These are phyloP conservation scores for Perca fluviatilis DNA, from an alignment of 2,113 vertebrate species.

Conservation along the genomic window DNA sequence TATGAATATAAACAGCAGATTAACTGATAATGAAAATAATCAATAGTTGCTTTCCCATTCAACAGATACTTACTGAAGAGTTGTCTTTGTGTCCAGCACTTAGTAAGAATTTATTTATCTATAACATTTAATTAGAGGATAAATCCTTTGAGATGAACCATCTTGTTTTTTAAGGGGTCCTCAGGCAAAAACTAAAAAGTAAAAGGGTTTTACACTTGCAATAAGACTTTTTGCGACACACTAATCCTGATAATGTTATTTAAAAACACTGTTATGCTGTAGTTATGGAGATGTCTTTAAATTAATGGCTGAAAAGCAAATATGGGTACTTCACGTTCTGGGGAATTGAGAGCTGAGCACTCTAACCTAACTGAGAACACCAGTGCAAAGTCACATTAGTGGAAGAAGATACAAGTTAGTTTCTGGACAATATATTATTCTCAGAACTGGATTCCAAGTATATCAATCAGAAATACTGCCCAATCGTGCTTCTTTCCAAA, in stretches of 20 bases:
- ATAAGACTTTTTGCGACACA: neutral
- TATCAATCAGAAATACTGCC: neutral
- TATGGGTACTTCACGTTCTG: neutral
- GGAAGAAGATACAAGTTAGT: neutral
- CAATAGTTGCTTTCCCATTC: neutral
- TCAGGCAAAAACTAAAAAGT: too few relatives aligned
- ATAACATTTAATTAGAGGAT: too few relatives aligned
- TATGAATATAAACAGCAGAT: too few relatives aligned
- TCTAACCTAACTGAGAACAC: conserved; percentile 1
- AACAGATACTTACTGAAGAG: neutral
- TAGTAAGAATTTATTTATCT: neutral
- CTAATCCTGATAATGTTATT: neutral
- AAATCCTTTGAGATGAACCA: too few relatives aligned
- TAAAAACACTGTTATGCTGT: neutral
- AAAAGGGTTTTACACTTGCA: neutral
- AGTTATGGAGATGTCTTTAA: neutral
- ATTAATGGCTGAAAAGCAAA: neutral
- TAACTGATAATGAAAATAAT: neutral
- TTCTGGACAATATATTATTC: neutral
- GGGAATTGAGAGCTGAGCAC: neutral
- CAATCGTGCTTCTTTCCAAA: neutral
- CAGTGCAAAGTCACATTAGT: neutral
- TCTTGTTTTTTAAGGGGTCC: too few relatives aligned
- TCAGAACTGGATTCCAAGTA: neutral
- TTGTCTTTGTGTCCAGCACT: neutral